Evolutionary conservation across 1,140 invertebrate species (phyloP), one percentile per base, ranked within the genome.

Genomic region (Monochamus saltuarius): DNA sequence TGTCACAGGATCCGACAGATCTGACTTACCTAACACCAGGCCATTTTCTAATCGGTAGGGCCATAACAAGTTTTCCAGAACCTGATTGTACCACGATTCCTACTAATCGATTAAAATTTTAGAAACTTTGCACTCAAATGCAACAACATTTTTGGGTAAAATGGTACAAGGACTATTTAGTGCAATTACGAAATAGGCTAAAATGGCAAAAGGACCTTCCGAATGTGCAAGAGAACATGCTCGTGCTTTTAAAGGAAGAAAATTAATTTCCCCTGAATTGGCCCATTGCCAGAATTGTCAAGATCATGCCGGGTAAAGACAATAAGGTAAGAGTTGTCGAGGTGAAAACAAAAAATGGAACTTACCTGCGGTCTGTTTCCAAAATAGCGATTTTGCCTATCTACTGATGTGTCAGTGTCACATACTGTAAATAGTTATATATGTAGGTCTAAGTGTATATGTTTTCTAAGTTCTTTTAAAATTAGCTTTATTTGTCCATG

Each of bases 1-100:
- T 73, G 10, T 68, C 69, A 17, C n/a, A 50, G 3, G 70, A 75
- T 56, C 69, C 68, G 0, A 69, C 70, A 8, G 70, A 76, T 61
- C 50, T 69, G 6, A 53, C 59, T 11, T 54, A 62, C 8, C 45
- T 74, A 35, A 74, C 71, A 6, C 69, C 68, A 10, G 55, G 57
- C 7, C 36, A 63, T 37, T 46, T 61, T 13, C 17, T 61, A 11
- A 61, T 49, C 34, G 22, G 16, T 0, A 8, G 42, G 10, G 7
- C 13, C 7, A 1, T 16, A 8, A 22, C 8, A 9, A 10, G 6
- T 29, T 7, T 29, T 6, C 14, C 47, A 50, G 14, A 19, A 52
- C 38, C 37, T 7, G 13, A 47, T 43, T n/a, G n/a, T n/a, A n/a
- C n/a, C n/a, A n/a, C n/a, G n/a, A 8, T 62, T 1, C 4, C 8